These are phyloP conservation scores for Crossocerus cetratus DNA, from an alignment of 2,888 invertebrate genomes.

Conservation along the genomic window DNA sequence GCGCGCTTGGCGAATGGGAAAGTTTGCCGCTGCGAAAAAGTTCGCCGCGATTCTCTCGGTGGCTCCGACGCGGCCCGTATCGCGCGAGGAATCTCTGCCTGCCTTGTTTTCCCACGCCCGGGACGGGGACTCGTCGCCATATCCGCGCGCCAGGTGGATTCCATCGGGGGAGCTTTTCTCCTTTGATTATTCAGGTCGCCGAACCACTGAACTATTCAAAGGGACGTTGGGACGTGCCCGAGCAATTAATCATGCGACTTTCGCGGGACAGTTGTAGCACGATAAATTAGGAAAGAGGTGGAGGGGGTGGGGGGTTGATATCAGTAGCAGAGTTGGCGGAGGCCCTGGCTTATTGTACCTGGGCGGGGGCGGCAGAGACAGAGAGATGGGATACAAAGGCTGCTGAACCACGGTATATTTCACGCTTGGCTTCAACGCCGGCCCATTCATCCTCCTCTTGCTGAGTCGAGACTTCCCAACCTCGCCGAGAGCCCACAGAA, in stretches of 20 bases:
- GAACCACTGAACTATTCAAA: no score
- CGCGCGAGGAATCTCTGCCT: no score
- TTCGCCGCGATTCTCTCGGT: conserved; percentile 45
- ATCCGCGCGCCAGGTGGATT: no score
- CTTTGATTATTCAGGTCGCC: no score
- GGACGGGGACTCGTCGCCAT: no score
- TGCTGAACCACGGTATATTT: conserved; percentile 35
- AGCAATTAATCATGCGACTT: not conserved
- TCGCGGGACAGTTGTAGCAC: not conserved
- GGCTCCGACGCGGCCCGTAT: not conserved
- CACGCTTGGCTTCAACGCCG: conserved; percentile 44
- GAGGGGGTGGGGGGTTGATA: conserved; percentile 1
- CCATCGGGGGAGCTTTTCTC: no score
- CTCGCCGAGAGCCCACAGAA: no score
- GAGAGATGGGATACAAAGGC: conserved; percentile 20
- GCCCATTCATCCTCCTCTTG: conserved; percentile 34
- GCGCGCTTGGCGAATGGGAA: conserved; percentile 56
- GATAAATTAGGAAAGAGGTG: conserved; percentile 4
- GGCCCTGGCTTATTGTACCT: not conserved
- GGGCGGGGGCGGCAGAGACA: not conserved
- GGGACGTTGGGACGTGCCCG: not conserved
- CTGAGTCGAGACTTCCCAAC: not conserved
- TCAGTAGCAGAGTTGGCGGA: not conserved
- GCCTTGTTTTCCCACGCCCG: no score
- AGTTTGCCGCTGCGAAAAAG: conserved; percentile 52